Percentiles rank a stretch among this genome's conserved stretches.
Evolutionary conservation across 2,797 vertebrate genomes (phyloP).

Genomic region (Mus spretus): DNA sequence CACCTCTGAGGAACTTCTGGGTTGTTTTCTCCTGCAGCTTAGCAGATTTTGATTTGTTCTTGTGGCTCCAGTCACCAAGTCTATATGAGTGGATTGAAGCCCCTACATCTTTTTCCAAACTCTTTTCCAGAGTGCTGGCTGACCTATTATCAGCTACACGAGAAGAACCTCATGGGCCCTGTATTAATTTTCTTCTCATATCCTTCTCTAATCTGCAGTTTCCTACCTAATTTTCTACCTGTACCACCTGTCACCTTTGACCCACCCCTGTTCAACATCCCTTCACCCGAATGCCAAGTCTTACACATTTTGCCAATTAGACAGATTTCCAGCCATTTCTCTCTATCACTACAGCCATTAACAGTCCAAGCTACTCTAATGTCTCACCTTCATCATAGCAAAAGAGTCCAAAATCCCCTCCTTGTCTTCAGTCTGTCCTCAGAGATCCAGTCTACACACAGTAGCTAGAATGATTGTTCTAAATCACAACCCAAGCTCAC

Average conservation of each 20-base stretch:
- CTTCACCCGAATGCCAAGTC: constrained; percentile 1
- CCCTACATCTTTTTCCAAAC: not conserved
- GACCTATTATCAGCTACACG: not conserved
- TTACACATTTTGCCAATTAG: constrained; percentile 34
- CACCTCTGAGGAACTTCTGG: not conserved
- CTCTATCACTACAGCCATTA: not conserved
- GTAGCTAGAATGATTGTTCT: not conserved
- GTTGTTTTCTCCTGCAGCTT: not conserved
- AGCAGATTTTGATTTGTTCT: not conserved
- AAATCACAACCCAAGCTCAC: not conserved
- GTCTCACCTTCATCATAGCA: not conserved
- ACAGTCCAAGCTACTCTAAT: not conserved
- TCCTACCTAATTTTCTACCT: constrained; percentile 12
- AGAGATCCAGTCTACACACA: not conserved
- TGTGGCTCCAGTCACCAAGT: not conserved
- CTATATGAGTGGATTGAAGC: not conserved
- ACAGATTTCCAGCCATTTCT: constrained; percentile 8
- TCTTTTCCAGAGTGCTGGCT: not conserved
- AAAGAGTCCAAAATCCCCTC: constrained; percentile 11
- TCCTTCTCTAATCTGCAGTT: not conserved
- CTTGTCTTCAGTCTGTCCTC: not conserved
- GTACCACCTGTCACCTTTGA: constrained; percentile 6
- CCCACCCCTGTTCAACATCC: not conserved
- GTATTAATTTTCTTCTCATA: not conserved
- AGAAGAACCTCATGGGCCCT: not conserved